phyloP scores from a whole-genome alignment of 92 coral and sea anemone species.

The Parazoanthus swiftii region DNA sequence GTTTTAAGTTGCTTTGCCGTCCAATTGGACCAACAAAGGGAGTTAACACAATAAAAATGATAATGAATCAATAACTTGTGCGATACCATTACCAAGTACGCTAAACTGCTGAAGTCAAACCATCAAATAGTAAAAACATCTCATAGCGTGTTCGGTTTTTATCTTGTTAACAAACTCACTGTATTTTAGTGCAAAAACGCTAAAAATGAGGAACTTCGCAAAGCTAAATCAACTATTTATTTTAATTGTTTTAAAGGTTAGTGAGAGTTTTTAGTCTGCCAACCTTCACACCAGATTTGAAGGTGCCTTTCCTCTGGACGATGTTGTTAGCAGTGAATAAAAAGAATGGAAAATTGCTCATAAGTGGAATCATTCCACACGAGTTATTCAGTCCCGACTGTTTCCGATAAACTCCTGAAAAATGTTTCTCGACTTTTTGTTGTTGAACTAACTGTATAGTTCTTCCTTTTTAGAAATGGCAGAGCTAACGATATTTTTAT shows the following conservation, averaged over 20 bases:
- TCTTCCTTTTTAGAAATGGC: not conserved
- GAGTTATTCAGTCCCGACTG: not conserved
- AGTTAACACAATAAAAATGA: no score
- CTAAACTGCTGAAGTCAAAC: not conserved
- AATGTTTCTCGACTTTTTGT: not conserved
- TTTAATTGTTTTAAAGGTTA: not conserved
- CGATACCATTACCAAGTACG: not conserved
- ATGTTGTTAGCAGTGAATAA: no score
- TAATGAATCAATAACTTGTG: not conserved
- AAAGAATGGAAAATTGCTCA: no score
- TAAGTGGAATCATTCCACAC: not conserved
- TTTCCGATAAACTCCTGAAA: not conserved
- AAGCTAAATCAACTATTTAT: not conserved
- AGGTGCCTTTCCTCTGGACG: not conserved
- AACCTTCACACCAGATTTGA: not conserved
- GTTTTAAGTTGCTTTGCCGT: not conserved
- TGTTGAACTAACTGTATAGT: not conserved
- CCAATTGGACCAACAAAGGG: not conserved
- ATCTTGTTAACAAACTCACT: not conserved
- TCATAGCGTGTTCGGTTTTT: not conserved
- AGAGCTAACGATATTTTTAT: slow-evolving; percentile 23
- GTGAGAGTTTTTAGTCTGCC: not conserved
- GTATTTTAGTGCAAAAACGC: not conserved
- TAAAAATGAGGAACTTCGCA: not conserved
- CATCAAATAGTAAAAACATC: not conserved